phyloP scores from a whole-genome alignment of 2,888 invertebrate species.

The Heliconius cydno region DNA sequence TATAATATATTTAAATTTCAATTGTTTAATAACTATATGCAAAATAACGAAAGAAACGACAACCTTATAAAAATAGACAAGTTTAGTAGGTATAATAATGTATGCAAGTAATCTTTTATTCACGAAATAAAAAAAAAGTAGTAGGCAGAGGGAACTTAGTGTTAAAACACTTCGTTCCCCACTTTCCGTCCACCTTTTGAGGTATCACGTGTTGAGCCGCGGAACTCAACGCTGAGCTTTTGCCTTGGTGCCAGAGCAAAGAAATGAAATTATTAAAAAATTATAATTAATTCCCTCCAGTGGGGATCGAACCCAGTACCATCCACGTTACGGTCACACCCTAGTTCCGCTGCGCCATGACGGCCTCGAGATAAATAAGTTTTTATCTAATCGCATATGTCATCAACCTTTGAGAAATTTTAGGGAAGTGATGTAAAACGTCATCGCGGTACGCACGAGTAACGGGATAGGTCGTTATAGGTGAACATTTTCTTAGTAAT shows the following conservation, averaged over 20 bases:
- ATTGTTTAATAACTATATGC: constrained; percentile 3
- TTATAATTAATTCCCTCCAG: too few relatives aligned
- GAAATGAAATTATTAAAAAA: too few relatives aligned
- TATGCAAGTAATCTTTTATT: not conserved
- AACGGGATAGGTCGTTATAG: constrained; percentile 35
- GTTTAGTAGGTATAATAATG: not conserved
- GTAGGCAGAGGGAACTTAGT: too few relatives aligned
- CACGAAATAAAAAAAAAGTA: not conserved
- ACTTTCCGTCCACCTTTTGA: too few relatives aligned
- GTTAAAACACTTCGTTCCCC: too few relatives aligned
- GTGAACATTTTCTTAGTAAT: constrained; percentile 41
- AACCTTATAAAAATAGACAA: not conserved
- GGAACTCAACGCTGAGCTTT: too few relatives aligned
- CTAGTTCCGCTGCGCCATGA: too few relatives aligned
- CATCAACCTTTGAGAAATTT: constrained; percentile 41
- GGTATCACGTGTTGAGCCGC: too few relatives aligned
- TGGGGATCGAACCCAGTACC: too few relatives aligned
- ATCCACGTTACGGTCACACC: too few relatives aligned
- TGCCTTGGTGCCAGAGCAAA: too few relatives aligned
- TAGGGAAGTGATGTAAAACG: constrained; percentile 32
- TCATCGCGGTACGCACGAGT: constrained; percentile 8
- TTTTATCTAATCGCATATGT: constrained; percentile 41
- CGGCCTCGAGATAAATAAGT: not conserved
- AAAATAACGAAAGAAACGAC: not conserved
- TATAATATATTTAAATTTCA: not conserved